Conservation (phyloP, 1,140 invertebrate genomes). For the Drosophila elegans region DNA sequence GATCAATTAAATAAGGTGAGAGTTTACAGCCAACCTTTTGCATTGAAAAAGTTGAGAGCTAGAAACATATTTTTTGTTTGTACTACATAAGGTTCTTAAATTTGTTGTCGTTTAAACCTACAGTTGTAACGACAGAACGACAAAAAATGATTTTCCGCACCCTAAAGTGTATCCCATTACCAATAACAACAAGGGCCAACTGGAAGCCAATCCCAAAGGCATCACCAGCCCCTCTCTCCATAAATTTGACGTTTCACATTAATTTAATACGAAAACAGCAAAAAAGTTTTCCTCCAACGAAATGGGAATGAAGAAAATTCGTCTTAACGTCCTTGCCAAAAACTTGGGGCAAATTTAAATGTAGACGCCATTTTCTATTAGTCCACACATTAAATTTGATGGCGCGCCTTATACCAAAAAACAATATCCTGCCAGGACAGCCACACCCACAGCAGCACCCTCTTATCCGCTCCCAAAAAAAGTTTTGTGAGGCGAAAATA, state of each 20-base stretch:
- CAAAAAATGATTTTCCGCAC: not conserved
- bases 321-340: slow-evolving; percentile 56
- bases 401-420: slow-evolving; percentile 59
- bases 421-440: slow-evolving; percentile 50
- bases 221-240: not conserved
- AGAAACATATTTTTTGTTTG: too few species aligned
- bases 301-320: slow-evolving; percentile 6
- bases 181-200: slow-evolving; percentile 12
- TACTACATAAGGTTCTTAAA: not conserved
- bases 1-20: too few species aligned
- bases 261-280: slow-evolving; percentile 41
- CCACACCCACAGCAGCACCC: slow-evolving; percentile 32
- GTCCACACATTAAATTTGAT: slow-evolving; percentile 77
- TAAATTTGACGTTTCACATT: slow-evolving; percentile 50
- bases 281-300: slow-evolving; percentile 4
- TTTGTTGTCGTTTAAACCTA: not conserved
- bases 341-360: slow-evolving; percentile 62
- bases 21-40: too few species aligned
- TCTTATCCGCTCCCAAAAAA: slow-evolving; percentile 30
- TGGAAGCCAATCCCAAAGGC: slow-evolving; percentile 6
- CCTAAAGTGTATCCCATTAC: slow-evolving; percentile 24
- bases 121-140: too few species aligned
- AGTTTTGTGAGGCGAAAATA: slow-evolving; percentile 66
- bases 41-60: too few species aligned
- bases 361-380: slow-evolving; percentile 81